Percentiles rank a stretch among this genome's conserved stretches.
Conservation (phyloP, 1,140 invertebrate species). For the Hormaphis cornu region DNA sequence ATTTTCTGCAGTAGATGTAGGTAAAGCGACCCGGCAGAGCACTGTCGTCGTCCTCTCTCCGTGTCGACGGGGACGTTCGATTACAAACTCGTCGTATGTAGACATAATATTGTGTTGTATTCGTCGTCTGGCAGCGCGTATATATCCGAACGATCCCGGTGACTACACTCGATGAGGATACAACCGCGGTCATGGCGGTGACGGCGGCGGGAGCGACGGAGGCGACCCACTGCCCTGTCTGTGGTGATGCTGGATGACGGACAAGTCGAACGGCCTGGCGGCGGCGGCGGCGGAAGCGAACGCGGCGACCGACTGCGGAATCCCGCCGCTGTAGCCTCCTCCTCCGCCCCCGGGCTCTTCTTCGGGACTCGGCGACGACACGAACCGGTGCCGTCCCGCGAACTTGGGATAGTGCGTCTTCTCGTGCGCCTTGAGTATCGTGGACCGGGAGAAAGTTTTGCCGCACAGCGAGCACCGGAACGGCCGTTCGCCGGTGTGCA, state of each 20-base stretch:
- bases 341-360: slow-evolving; percentile 46
- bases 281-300: neutral
- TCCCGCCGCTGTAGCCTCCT: neutral
- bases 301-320: neutral
- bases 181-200: slow-evolving; percentile 26
- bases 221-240: slow-evolving; percentile 6
- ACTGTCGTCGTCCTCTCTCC: too few species aligned
- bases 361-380: slow-evolving; percentile 72
- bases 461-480: slow-evolving; percentile 79
- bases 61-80: too few species aligned
- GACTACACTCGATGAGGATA: slow-evolving; percentile 14
- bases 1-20: too few species aligned
- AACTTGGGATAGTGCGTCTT: slow-evolving; percentile 86
- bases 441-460: slow-evolving; percentile 79
- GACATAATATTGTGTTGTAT: neutral
- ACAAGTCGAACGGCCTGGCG: slow-evolving; percentile 10
- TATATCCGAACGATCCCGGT: neutral
- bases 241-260: slow-evolving; percentile 16
- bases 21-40: too few species aligned
- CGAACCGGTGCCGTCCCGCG: slow-evolving; percentile 59
- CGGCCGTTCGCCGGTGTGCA: slow-evolving; percentile 80
- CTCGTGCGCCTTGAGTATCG: slow-evolving; percentile 81
- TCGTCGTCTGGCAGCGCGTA: neutral
- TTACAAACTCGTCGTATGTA: slow-evolving; percentile 14
- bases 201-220: neutral